These are phyloP conservation scores for Maniola jurtina DNA, from an alignment of 1,140 invertebrate genomes.

Conservation along the genomic window DNA sequence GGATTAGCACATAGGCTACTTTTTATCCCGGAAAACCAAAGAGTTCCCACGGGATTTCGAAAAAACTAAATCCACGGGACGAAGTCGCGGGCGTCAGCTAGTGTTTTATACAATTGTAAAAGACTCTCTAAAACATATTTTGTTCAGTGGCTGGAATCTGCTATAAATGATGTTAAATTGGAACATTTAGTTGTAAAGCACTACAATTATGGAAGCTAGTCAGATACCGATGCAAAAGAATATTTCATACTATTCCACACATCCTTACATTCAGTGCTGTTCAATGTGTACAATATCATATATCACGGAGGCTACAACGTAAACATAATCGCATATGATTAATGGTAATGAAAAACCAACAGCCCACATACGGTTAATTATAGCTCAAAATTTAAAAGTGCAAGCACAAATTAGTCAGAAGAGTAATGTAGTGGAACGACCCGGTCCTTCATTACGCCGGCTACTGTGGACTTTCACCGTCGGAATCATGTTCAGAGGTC, in stretches of 20 bases:
- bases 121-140: too few relatives aligned
- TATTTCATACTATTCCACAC: background rate
- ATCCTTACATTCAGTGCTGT: background rate
- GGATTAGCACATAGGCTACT: too few relatives aligned
- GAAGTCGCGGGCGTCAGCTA: too few relatives aligned
- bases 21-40: too few relatives aligned
- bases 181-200: too few relatives aligned
- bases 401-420: slow-evolving; percentile 31
- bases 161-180: too few relatives aligned
- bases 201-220: too few relatives aligned
- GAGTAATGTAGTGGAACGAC: slow-evolving; percentile 37
- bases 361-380: slow-evolving; percentile 25
- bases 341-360: slow-evolving; percentile 30
- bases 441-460: slow-evolving; percentile 41
- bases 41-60: too few relatives aligned
- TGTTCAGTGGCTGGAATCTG: too few relatives aligned
- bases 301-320: slow-evolving; percentile 23
- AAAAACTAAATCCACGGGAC: too few relatives aligned
- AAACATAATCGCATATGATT: slow-evolving; percentile 27
- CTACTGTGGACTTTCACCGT: slow-evolving; percentile 70
- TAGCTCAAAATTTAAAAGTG: slow-evolving; percentile 30
- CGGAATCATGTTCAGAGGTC: slow-evolving; percentile 45
- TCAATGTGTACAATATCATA: slow-evolving; percentile 12
- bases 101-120: too few relatives aligned
- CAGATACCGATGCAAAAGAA: background rate